These are phyloP conservation scores for Orchesella flavescens DNA, from an alignment of 2,888 invertebrate genomes.

Conservation along the genomic window DNA sequence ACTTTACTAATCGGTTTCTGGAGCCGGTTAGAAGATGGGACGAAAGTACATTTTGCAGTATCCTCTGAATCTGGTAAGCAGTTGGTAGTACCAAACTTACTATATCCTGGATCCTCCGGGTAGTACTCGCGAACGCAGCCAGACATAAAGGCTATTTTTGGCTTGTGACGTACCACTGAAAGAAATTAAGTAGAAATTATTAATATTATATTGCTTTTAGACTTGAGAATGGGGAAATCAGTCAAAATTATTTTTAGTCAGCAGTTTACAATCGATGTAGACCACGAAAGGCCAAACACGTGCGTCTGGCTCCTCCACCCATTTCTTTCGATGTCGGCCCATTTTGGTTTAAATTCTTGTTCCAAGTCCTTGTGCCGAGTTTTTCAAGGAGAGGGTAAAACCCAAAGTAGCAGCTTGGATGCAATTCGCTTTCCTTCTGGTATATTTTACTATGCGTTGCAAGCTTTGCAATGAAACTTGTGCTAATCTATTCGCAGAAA, in stretches of 20 bases:
- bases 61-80: constrained; percentile 19
- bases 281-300: constrained; percentile 33
- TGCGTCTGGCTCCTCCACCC: not conserved
- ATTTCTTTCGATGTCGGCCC: constrained; percentile 4
- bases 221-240: not conserved
- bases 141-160: constrained; percentile 46
- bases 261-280: constrained; percentile 18
- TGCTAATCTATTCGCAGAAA: no score
- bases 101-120: constrained; percentile 46
- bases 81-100: constrained; percentile 5
- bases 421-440: no score
- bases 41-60: not conserved
- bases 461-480: no score
- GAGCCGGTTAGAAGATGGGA: constrained; percentile 13
- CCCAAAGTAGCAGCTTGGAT: no score
- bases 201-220: not conserved
- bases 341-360: not conserved
- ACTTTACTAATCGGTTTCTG: constrained; percentile 42
- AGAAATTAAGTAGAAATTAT: constrained; percentile 4
- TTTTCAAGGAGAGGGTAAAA: no score
- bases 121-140: constrained; percentile 38
- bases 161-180: not conserved
- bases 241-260: not conserved
- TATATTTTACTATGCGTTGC: no score
- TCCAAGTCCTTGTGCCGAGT: no score